Conservation (phyloP, 2,888 invertebrate genomes). For the Petrolisthes manimaculis region DNA sequence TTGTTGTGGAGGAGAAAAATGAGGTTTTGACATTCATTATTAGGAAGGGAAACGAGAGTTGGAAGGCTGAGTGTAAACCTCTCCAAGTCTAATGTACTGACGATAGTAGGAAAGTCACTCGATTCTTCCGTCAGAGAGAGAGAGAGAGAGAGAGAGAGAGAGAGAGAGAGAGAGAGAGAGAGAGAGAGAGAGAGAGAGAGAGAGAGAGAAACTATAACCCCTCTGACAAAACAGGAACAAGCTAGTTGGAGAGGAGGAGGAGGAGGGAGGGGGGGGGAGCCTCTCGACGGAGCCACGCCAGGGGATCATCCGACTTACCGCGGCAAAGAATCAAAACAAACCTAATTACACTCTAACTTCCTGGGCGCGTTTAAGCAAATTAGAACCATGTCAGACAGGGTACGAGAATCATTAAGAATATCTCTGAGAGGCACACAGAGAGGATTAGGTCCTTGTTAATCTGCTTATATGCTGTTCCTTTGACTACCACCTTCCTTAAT, state of each 20-base stretch:
- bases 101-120: neutral
- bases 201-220: neutral
- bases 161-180: constrained; percentile 5
- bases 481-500: neutral
- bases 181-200: constrained; percentile 6
- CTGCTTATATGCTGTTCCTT: constrained; percentile 44
- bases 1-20: constrained; percentile 32
- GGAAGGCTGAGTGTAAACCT: neutral
- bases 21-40: constrained; percentile 21
- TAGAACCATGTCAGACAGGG: constrained; percentile 23
- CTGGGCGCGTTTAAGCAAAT: constrained; percentile 31
- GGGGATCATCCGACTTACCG: constrained; percentile 40
- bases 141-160: constrained; percentile 29
- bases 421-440: constrained; percentile 22
- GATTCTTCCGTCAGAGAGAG: neutral
- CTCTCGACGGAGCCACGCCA: neutral
- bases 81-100: neutral
- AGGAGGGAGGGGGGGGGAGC: neutral
- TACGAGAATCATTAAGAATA: constrained; percentile 44
- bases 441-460: constrained; percentile 46
- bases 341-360: constrained; percentile 38
- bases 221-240: neutral
- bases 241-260: neutral
- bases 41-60: neutral
- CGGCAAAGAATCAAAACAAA: constrained; percentile 41